A percentile compares a stretch with the other conserved stretches of the same genome.
These are phyloP conservation scores for Heteromurus nitidus DNA, from an alignment of 2,888 invertebrate genomes.

Conservation along the genomic window DNA sequence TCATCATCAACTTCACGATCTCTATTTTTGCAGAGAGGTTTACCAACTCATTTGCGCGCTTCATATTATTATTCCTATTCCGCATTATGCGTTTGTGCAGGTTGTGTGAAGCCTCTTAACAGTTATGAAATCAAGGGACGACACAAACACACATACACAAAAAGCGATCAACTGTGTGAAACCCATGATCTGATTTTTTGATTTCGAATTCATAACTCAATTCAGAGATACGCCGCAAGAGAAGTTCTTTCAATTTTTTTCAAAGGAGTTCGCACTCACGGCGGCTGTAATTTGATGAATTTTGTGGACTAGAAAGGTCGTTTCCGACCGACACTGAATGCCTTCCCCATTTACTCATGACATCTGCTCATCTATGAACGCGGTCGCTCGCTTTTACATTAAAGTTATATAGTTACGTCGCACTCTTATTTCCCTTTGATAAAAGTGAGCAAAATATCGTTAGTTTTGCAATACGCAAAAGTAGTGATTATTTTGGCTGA, in stretches of 20 bases:
- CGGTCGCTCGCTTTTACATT: no score
- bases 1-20: no score
- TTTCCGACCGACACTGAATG: conserved; percentile 52
- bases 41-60: no score
- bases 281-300: conserved; percentile 32
- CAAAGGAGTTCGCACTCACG: neutral
- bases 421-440: neutral
- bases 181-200: conserved; percentile 41
- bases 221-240: conserved; percentile 10
- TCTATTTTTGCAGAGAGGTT: no score
- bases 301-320: conserved; percentile 53
- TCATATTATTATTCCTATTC: neutral
- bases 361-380: neutral
- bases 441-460: conserved; percentile 6
- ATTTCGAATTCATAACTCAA: conserved; percentile 35
- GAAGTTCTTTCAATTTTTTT: conserved; percentile 20
- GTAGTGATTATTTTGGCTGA: conserved; percentile 40
- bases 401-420: conserved; percentile 1
- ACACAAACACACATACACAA: neutral
- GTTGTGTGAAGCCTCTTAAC: neutral
- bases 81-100: neutral
- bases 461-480: conserved; percentile 32
- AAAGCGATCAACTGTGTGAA: neutral
- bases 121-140: conserved; percentile 34
- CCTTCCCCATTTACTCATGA: conserved; percentile 17